Evolutionary conservation across 2,888 invertebrate genomes (phyloP).

Genomic region (Hirtodrosophila duncani): DNA sequence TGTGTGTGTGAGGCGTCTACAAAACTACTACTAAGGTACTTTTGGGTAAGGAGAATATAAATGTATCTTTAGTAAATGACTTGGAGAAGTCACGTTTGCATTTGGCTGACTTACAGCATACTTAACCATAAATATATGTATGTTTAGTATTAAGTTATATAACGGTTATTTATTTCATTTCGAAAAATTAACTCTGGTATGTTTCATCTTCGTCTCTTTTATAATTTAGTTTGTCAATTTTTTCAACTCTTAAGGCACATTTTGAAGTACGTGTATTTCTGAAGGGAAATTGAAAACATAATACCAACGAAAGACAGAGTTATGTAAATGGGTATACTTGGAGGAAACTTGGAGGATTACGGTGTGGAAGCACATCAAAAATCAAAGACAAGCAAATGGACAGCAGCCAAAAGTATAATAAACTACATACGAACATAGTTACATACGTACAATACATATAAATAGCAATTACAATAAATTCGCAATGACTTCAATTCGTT

Average conservation of each 20-base stretch:
- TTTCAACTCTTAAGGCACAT: conserved; percentile 70
- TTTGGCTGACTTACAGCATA: conserved; percentile 40
- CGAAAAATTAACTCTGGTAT: too few species aligned
- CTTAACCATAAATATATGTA: conserved; percentile 29
- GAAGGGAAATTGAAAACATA: too few species aligned
- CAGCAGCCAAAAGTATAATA: conserved; percentile 37
- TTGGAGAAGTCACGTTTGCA: conserved; percentile 18
- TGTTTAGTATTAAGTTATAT: conserved; percentile 8
- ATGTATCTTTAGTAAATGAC: conserved; percentile 14
- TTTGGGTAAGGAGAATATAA: conserved; percentile 26
- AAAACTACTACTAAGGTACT: conserved; percentile 68
- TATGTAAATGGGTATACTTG: too few species aligned
- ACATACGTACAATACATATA: conserved; percentile 17
- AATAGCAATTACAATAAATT: conserved; percentile 62
- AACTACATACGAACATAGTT: conserved; percentile 14
- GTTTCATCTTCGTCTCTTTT: conserved; percentile 9
- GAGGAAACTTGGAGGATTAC: too few species aligned
- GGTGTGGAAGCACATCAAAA: conserved; percentile 25
- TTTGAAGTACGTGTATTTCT: conserved; percentile 41
- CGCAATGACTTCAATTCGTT: conserved; percentile 56
- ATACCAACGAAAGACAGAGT: too few species aligned
- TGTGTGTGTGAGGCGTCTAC: conserved; percentile 40
- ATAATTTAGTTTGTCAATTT: conserved; percentile 16
- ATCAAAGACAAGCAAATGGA: conserved; percentile 17
- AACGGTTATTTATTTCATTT: too few species aligned